Conservation (phyloP, 2,888 invertebrate genomes). For the Drosophila nigricruria region DNA sequence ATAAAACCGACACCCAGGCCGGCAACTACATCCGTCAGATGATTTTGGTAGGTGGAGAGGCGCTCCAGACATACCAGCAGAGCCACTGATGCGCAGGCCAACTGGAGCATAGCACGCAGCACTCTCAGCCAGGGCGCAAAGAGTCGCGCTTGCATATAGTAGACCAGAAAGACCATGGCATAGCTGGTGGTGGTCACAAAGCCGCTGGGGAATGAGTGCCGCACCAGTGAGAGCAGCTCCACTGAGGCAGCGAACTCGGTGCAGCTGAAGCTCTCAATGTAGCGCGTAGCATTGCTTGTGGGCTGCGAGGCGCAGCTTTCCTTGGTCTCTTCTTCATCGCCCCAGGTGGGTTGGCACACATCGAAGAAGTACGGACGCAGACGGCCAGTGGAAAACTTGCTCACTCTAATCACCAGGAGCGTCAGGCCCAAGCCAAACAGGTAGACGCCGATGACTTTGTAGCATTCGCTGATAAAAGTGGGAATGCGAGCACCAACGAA, state of each 20-base stretch:
- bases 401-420: conserved; percentile 55
- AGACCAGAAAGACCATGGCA: conserved; percentile 76
- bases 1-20: conserved; percentile 63
- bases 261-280: conserved; percentile 67
- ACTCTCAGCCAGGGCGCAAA: conserved; percentile 63
- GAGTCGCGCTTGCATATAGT: conserved; percentile 76
- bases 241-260: conserved; percentile 66
- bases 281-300: conserved; percentile 30
- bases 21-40: conserved; percentile 66
- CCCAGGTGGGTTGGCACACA: conserved; percentile 76
- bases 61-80: conserved; percentile 70
- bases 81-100: conserved; percentile 51
- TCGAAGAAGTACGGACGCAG: conserved; percentile 79
- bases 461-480: conserved; percentile 80
- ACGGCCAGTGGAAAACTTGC: conserved; percentile 68
- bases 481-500: conserved; percentile 78
- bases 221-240: conserved; percentile 65
- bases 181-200: conserved; percentile 63
- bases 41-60: conserved; percentile 70
- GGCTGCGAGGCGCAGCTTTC: conserved; percentile 33
- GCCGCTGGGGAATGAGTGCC: conserved; percentile 80
- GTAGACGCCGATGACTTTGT: conserved; percentile 76
- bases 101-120: conserved; percentile 66
- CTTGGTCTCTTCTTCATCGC: conserved; percentile 25
- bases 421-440: conserved; percentile 76